A percentile compares a stretch with the other conserved stretches of the same genome.
phyloP scores from a whole-genome alignment of 2,797 vertebrate species.

The Bucorvus abyssinicus region DNA sequence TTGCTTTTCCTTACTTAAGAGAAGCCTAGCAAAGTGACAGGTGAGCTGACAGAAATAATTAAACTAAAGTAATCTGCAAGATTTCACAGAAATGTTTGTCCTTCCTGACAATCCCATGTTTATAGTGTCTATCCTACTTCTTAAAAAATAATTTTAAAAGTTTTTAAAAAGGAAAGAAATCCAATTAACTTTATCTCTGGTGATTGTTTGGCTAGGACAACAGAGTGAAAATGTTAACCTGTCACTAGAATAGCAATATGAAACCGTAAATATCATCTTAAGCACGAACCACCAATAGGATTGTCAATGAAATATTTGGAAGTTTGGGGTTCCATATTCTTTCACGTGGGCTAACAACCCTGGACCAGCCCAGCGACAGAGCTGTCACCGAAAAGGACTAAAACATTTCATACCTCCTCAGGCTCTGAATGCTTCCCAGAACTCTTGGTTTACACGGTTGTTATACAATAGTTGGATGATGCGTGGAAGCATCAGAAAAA shows the following conservation, averaged over 20 bases:
- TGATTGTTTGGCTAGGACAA: not conserved
- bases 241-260: not conserved
- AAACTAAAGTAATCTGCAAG: not conserved
- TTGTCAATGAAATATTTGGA: not conserved
- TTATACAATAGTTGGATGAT: not conserved
- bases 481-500: not conserved
- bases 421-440: not conserved
- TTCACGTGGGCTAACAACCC: not conserved
- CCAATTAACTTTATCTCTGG: not conserved
- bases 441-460: not conserved
- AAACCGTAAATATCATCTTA: not conserved
- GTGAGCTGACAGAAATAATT: slow-evolving; percentile 6
- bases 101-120: not conserved
- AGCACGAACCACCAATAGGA: not conserved
- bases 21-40: slow-evolving; percentile 1
- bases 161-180: not conserved
- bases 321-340: not conserved
- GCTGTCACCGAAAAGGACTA: not conserved
- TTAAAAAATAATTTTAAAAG: not conserved
- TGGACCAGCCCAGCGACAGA: not conserved
- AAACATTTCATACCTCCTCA: not conserved
- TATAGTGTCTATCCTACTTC: not conserved
- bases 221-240: not conserved
- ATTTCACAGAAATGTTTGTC: not conserved
- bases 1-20: not conserved